Evolutionary conservation across 2,113 vertebrate species (phyloP), one percentile per base, ranked within the genome.

Genomic region (Mixornis gularis): DNA sequence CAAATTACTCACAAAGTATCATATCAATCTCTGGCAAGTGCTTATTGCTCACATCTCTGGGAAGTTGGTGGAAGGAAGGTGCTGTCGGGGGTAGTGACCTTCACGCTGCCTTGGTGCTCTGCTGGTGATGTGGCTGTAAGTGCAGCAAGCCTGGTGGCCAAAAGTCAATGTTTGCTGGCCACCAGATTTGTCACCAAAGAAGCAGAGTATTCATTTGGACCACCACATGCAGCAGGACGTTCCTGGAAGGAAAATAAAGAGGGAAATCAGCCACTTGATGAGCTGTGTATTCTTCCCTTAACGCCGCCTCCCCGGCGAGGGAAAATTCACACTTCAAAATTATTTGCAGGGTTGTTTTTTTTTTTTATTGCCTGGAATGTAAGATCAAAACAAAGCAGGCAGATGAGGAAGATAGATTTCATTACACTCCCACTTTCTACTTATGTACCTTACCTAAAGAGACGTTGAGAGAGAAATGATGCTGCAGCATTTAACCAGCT

Each of bases 1-100:
- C 97, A 97, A 97, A 98, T 98, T 97, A 98, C 97, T 98, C 97
- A 97, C 96, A 92, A 97, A 97, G 96, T 97, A 97, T 97, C 97
- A 77, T 97, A 98, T 98, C 98, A 97, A 97, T 98, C 97, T 98
- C 97, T 82, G 89, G 94, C 96, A 91, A 97, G 95, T 81, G 97
- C 96, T 98, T 96, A 97, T 89, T 96, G 96, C 97, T 97, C 95
- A 83, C 96, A 85, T 95, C 97, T 97, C 95, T 63, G 86, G 90
- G 96, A 95, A 97, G 97, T 97, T 96, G 84, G 94, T 95, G 29
- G 8, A 95, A 96, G 92, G 82, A 96, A 95, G 96, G 87, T 78
- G 86, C 90, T 20, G 71, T n/a, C n/a, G 94, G 92, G 95, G 92
- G 94, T 89, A 95, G 84, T 96, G 97, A 97, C 97, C 97, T 98